phyloP scores from a whole-genome alignment of 2,797 vertebrate genomes.

The Acrossocheilus wenchowensis region DNA sequence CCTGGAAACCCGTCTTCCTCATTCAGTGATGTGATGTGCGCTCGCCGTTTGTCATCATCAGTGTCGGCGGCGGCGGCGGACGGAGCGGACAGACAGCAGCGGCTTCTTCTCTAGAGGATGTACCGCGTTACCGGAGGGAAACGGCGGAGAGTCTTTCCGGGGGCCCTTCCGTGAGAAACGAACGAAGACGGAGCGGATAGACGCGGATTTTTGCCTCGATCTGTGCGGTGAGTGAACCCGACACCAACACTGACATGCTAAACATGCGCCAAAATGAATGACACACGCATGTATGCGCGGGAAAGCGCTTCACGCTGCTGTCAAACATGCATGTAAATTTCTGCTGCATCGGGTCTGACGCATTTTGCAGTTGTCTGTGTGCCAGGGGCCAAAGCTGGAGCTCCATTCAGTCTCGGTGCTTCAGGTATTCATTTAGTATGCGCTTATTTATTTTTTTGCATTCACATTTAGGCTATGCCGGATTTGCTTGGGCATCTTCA shows the following conservation, averaged over 20 bases:
- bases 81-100: conserved; percentile 23
- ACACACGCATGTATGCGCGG: neutral
- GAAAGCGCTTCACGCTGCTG: conserved; percentile 3
- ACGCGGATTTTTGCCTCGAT: conserved; percentile 18
- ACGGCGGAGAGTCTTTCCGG: conserved; percentile 28
- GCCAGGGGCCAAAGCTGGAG: conserved; percentile 35
- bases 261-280: neutral
- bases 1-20: conserved; percentile 71
- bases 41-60: conserved; percentile 38
- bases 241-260: neutral
- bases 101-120: conserved; percentile 43
- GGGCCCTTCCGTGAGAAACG: conserved; percentile 44
- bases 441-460: neutral
- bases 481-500: neutral
- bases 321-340: conserved; percentile 40
- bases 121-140: conserved; percentile 34
- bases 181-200: conserved; percentile 10
- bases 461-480: neutral
- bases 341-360: conserved; percentile 50
- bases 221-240: conserved; percentile 34
- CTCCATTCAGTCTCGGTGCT: neutral
- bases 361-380: conserved; percentile 43
- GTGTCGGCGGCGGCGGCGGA: conserved; percentile 7
- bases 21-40: conserved; percentile 59
- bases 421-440: neutral